Evolutionary conservation across 2,113 vertebrate genomes (phyloP).

Genomic region (Phalacrocorax pelagicus): DNA sequence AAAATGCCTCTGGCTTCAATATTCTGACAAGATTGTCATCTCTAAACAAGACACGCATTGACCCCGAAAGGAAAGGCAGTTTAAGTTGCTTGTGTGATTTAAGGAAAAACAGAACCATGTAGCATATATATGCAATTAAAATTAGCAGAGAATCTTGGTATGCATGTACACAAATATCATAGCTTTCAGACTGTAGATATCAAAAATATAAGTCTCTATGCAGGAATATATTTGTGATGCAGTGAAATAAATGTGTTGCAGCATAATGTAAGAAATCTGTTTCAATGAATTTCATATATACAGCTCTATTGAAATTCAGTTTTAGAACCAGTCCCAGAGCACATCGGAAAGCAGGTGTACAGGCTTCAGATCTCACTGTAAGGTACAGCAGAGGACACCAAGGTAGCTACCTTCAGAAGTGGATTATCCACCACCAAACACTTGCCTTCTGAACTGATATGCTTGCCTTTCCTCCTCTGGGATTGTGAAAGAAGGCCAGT

Average conservation of each 20-base stretch:
- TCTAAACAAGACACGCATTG: background rate
- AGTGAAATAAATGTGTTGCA: too few species aligned
- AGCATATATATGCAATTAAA: background rate
- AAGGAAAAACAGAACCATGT: background rate
- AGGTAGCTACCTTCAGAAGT: background rate
- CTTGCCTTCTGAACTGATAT: background rate
- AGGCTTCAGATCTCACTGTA: background rate
- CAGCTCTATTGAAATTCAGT: background rate
- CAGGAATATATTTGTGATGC: background rate
- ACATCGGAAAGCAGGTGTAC: accelerated
- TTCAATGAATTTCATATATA: background rate
- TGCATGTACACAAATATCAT: background rate
- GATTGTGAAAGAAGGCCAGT: background rate
- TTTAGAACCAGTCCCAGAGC: background rate
- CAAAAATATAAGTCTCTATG: background rate
- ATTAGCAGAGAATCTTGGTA: background rate
- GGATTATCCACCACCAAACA: background rate
- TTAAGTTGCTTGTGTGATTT: background rate
- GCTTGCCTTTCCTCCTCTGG: background rate
- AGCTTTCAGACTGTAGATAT: background rate
- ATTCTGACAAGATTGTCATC: background rate
- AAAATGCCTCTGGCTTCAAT: constrained; percentile 30
- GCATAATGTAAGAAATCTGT: background rate
- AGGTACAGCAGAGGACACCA: background rate
- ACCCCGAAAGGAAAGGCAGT: background rate